A percentile compares a stretch with the other conserved stretches of the same genome.
These are phyloP conservation scores for Columba livia DNA, from an alignment of 2,113 vertebrate genomes.

Conservation along the genomic window DNA sequence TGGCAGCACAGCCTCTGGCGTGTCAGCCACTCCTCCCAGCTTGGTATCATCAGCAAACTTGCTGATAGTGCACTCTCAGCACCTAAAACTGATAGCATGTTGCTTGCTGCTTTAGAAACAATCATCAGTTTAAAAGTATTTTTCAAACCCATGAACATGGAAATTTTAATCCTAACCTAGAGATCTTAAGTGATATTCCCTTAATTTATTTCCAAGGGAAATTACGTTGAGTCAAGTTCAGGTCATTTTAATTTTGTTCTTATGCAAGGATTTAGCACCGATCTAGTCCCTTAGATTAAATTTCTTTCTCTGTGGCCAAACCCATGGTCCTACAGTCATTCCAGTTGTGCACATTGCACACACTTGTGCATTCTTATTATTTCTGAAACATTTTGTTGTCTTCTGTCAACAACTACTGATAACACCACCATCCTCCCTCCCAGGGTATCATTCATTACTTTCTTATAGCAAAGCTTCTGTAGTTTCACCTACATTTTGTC, in stretches of 20 bases:
- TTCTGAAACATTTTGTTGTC: not conserved
- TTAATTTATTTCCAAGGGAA: not conserved
- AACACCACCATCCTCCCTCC: not conserved
- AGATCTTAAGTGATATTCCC: not conserved
- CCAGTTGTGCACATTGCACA: not conserved
- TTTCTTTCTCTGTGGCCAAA: not conserved
- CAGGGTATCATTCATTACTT: not conserved
- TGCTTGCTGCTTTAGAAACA: not conserved
- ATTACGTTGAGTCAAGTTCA: not conserved
- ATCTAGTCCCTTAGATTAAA: not conserved
- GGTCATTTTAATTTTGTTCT: not conserved
- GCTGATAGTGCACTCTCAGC: too few species aligned
- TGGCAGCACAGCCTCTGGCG: too few species aligned
- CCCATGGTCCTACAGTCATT: not conserved
- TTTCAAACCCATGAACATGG: not conserved
- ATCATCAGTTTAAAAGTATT: not conserved
- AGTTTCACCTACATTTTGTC: not conserved
- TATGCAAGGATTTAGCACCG: not conserved
- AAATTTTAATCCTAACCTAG: not conserved
- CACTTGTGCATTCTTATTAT: not conserved
- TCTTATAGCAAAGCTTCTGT: not conserved
- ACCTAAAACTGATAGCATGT: not conserved
- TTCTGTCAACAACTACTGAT: not conserved
- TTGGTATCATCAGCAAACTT: too few species aligned
- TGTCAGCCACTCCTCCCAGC: too few species aligned